These are phyloP conservation scores for Acanthurus lineatus DNA, from an alignment of 2,797 vertebrate species.

Conservation along the genomic window DNA sequence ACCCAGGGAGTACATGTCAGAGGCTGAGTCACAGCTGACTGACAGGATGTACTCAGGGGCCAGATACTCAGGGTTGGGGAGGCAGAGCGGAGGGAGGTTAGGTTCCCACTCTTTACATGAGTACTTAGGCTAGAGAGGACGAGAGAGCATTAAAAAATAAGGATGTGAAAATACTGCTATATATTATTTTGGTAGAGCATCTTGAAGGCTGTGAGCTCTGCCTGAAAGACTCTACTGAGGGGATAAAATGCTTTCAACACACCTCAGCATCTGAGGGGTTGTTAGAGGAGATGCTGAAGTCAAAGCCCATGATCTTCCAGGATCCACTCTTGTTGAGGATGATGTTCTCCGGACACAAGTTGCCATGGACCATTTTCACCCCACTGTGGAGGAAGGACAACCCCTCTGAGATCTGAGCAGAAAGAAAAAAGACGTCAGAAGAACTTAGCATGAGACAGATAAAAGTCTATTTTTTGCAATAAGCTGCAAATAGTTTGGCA, in stretches of 20 bases:
- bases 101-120: slow-evolving; percentile 99
- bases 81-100: slow-evolving; percentile 94
- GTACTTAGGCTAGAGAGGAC: slow-evolving; percentile 89
- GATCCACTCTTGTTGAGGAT: slow-evolving; percentile 98
- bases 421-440: background rate
- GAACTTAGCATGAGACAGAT: background rate
- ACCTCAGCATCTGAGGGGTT: slow-evolving; percentile 97
- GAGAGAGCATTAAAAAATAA: slow-evolving; percentile 2
- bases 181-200: background rate
- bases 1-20: slow-evolving; percentile 98
- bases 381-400: slow-evolving; percentile 97
- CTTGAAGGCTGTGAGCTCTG: background rate
- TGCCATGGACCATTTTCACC: slow-evolving; percentile 99
- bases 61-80: slow-evolving; percentile 97
- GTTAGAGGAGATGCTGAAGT: slow-evolving; percentile 94
- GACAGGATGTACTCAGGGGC: slow-evolving; percentile 98
- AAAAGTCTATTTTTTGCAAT: background rate
- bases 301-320: slow-evolving; percentile 99
- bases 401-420: slow-evolving; percentile 93
- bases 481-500: no score
- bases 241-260: background rate
- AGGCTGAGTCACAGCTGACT: slow-evolving; percentile 96
- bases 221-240: background rate
- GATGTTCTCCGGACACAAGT: slow-evolving; percentile 94
- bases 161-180: background rate